Percentiles rank a stretch among this genome's conserved stretches.
phyloP scores from a whole-genome alignment of 2,888 invertebrate genomes.

The Rhopalosiphum nymphaeae region DNA sequence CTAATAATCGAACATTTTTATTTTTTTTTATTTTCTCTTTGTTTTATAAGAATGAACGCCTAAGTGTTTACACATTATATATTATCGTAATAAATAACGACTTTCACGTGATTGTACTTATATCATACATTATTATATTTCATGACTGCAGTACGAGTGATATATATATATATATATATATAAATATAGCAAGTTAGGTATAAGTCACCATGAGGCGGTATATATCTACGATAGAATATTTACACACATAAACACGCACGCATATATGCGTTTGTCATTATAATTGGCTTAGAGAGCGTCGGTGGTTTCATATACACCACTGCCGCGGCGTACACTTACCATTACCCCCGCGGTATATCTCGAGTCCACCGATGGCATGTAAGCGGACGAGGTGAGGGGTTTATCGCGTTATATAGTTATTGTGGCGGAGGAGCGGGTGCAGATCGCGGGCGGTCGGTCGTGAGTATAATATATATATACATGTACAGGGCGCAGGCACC shows the following conservation, averaged over 20 bases:
- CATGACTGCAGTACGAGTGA: not conserved
- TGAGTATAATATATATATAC: not conserved
- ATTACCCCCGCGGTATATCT: not conserved
- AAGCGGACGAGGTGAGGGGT: constrained; percentile 34
- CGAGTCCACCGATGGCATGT: not conserved
- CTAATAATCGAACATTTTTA: not conserved
- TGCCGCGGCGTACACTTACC: not conserved
- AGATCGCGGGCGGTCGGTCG: not conserved
- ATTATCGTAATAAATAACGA: not conserved
- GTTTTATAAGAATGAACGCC: not conserved
- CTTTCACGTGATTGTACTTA: not conserved
- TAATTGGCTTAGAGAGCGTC: constrained; percentile 34
- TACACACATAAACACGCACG: not conserved
- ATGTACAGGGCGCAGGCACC: constrained; percentile 8
- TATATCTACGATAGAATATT: not conserved
- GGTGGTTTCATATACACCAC: constrained; percentile 9
- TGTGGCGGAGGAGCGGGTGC: not conserved
- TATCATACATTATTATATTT: not conserved
- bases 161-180: not conserved
- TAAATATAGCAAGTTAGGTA: not conserved
- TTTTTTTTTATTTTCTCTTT: not conserved
- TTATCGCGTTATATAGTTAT: constrained; percentile 51
- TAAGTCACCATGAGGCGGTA: not conserved
- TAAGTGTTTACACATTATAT: not conserved
- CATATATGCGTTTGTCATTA: constrained; percentile 24